Evolutionary conservation across 2,113 vertebrate genomes (phyloP).

Genomic region (Bubo scandiacus): DNA sequence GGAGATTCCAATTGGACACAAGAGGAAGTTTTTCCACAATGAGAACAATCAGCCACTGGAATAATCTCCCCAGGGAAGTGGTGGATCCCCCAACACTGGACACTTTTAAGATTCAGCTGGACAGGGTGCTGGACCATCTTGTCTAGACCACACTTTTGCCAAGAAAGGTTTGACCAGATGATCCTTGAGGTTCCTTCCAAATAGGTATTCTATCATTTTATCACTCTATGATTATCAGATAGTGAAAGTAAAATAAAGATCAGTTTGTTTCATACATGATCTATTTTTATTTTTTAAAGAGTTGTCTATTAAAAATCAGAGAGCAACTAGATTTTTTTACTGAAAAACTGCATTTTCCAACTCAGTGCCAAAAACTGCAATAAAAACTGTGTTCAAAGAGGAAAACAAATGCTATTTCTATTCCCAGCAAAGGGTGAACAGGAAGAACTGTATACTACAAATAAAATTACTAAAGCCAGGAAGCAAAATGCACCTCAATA

Average conservation of each 20-base stretch:
- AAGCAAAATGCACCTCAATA: not conserved
- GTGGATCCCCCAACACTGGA: not conserved
- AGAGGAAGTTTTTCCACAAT: not conserved
- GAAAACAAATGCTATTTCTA: not conserved
- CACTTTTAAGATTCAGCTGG: not conserved
- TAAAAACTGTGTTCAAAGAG: not conserved
- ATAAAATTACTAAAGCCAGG: not conserved
- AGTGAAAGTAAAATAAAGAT: not conserved
- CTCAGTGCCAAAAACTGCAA: not conserved
- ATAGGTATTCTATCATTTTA: not conserved
- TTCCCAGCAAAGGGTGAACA: not conserved
- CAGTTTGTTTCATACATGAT: not conserved
- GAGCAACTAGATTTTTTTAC: not conserved
- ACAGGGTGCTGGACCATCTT: not conserved
- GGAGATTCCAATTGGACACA: not conserved
- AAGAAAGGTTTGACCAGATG: not conserved
- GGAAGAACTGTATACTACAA: not conserved
- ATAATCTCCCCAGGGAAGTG: not conserved
- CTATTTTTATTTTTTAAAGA: not conserved
- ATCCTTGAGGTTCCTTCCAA: not conserved
- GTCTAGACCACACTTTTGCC: accelerated
- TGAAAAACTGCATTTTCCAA: not conserved
- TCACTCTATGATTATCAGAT: not conserved
- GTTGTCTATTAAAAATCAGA: not conserved
- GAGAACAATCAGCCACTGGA: not conserved